A percentile compares a stretch with the other conserved stretches of the same genome.
phyloP scores from a whole-genome alignment of 2,888 invertebrate genomes.

The Epinotia ramella region DNA sequence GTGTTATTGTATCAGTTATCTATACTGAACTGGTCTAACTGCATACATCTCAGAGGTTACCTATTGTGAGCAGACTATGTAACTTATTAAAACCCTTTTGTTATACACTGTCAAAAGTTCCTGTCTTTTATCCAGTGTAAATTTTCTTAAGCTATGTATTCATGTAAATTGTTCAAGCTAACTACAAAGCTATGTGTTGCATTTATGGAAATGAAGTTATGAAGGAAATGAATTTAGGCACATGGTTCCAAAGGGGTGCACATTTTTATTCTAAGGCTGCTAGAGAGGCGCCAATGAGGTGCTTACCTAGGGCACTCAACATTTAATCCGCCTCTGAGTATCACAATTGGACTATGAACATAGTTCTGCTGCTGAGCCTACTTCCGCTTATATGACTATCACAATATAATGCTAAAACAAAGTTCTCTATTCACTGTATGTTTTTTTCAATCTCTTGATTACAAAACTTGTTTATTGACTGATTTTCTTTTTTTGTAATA shows the following conservation, averaged over 20 bases:
- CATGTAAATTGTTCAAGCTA: background rate
- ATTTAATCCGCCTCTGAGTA: background rate
- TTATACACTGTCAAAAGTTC: background rate
- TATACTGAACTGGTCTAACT: background rate
- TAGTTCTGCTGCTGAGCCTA: conserved; percentile 6
- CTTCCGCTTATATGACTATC: background rate
- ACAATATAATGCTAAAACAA: too few relatives aligned
- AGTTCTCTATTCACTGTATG: too few relatives aligned
- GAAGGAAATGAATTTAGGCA: too few relatives aligned
- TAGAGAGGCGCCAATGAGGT: too few relatives aligned
- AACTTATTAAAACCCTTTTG: background rate
- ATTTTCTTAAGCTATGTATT: too few relatives aligned
- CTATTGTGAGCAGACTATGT: background rate
- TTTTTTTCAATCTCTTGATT: too few relatives aligned
- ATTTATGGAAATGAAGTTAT: too few relatives aligned
- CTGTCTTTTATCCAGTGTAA: background rate
- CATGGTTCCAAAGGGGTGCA: too few relatives aligned
- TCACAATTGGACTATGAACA: background rate
- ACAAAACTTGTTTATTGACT: too few relatives aligned
- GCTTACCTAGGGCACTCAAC: too few relatives aligned
- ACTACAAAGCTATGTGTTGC: background rate
- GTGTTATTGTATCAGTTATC: background rate
- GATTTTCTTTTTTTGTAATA: too few relatives aligned
- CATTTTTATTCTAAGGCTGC: too few relatives aligned
- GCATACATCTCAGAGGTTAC: background rate